Base-by-base conservation (phyloP, 2,113 vertebrate species). In the Thalassoma bifasciatum region DNA sequence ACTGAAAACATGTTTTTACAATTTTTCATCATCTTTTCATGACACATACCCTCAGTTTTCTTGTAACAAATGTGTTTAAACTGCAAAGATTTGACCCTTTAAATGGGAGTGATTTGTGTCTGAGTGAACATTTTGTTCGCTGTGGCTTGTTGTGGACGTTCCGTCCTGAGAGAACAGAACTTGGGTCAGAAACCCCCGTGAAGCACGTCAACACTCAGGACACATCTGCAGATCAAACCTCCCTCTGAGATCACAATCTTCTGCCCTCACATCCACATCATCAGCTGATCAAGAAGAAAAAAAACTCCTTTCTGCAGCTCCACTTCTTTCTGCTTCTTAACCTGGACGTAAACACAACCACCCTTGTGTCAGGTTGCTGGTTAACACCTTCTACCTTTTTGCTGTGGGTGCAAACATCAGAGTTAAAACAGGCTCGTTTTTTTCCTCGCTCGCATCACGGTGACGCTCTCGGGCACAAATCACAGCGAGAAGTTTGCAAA, bases 221-320 rank as follows among this genome's bases (percentile, higher is more conserved):
- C 90, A 89, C 90, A 90, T 90, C 90, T 91, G 90, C 87, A 57
- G 77, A 56, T 42, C 59, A 69, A 50, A 36, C 79, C 81, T 82
- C 86, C 86, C 75, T 73, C 78, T 71, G 83, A 59, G 84, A 52
- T 73, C 80, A 60, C 47, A 66, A 19, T 62, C n/a, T 61, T 63
- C 63, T 57, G 63, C 34, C 52, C 68, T 75, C 71, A 64, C 46
- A 4, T 30, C 58, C 42, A 0, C n/a, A 56, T 26, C 21, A 56
- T 26, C 21, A 44, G 36, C 49, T 10, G 21, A n/a, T n/a, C n/a
- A n/a, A n/a, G n/a, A n/a, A n/a, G n/a, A n/a, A n/a, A n/a, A n/a
- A n/a, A n/a, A n/a, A n/a, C n/a, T n/a, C n/a, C n/a, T n/a, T 30
- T 30, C 30, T 30, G 30, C 30, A 30, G 3, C 30, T 30, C 6